Base-by-base conservation (phyloP, 2,113 vertebrate species). In the Melanerpes aurifrons region DNA sequence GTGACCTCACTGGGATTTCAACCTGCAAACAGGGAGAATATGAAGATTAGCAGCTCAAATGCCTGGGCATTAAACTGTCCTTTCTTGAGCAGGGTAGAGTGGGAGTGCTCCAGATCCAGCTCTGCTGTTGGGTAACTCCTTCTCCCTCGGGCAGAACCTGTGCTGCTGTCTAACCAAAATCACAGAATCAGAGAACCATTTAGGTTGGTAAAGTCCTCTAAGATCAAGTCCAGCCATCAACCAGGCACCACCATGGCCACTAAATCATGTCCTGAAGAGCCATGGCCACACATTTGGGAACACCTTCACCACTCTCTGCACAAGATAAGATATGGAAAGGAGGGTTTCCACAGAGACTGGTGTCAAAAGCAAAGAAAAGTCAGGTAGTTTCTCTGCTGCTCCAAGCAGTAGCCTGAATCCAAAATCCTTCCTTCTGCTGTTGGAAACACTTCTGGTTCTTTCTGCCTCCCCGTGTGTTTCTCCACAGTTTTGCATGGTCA, bases 261-360 rank as follows among this genome's bases (percentile, higher is more conserved):
- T 53, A 13, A 13, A 24, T 22, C 50, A 53, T 53, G 50, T 24
- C 50, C 50, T 22, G 10, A 24, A 53, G 50, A 12, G 50, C 22
- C 21, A 24, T 53, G 50, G 11, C 50, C 50, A 53, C 50, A 53
- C 22, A 22, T 24, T 53, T 24, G 24, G 11, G 50, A 53, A 53
- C 50, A 53, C 50, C 50, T 53, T 53, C 50, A 53, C 50, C 50
- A 13, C 50, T 53, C 50, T 53, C 50, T 53, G 50, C 22, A 53
- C 50, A 24, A 53, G 50, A 13, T 50, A 50, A 50, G 48, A 50
- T 50, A 22, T 19, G 21, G 26, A 72, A 45, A 79, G 37, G 61
- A 79, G 79, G 82, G 70, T 86, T 87, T 93, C 89, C 78, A 74
- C 57, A 71, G 61, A 91, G 82, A 61, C 67, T 77, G 81, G 3